Percentiles rank a stretch among this genome's conserved stretches.
Evolutionary conservation across 2,888 invertebrate species (phyloP).

Genomic region (Lasioglossum vierecki): DNA sequence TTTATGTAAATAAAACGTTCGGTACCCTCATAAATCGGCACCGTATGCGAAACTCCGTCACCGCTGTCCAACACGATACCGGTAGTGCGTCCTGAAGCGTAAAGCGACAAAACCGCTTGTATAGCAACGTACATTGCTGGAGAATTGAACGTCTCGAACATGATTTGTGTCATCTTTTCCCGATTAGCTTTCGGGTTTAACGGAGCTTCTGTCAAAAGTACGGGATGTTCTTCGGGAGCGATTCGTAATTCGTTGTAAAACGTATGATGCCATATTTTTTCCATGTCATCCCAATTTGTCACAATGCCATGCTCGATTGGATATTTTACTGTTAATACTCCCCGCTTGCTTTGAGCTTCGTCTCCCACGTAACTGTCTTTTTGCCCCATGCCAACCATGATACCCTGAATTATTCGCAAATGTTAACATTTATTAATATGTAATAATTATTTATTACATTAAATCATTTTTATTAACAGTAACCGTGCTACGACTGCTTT

Average conservation of each 20-base stretch:
- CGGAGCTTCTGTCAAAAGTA: slow-evolving; percentile 92
- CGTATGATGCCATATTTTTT: slow-evolving; percentile 94
- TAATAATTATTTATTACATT: neutral
- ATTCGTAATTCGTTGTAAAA: slow-evolving; percentile 93
- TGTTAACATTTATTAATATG: no score
- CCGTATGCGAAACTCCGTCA: slow-evolving; percentile 84
- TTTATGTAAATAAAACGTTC: neutral
- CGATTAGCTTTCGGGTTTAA: slow-evolving; percentile 92
- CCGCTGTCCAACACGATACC: slow-evolving; percentile 86
- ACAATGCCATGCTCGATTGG: slow-evolving; percentile 92
- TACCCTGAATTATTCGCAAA: slow-evolving; percentile 70
- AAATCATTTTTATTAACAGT: neutral
- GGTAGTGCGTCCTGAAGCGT: slow-evolving; percentile 85
- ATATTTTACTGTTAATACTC: slow-evolving; percentile 87
- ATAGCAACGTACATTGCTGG: slow-evolving; percentile 84
- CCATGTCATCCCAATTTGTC: slow-evolving; percentile 94
- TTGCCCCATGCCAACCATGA: slow-evolving; percentile 82
- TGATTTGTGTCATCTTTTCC: slow-evolving; percentile 90
- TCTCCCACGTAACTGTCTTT: slow-evolving; percentile 86
- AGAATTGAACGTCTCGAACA: slow-evolving; percentile 87
- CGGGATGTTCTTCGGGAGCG: slow-evolving; percentile 92
- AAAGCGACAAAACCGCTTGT: slow-evolving; percentile 84
- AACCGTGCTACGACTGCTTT: no score
- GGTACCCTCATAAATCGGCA: slow-evolving; percentile 86
- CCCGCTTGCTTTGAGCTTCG: slow-evolving; percentile 86